Percentiles rank a stretch among this genome's conserved stretches.
Evolutionary conservation across 2,797 vertebrate genomes (phyloP).

Genomic region (Chiroxiphia lanceolata): DNA sequence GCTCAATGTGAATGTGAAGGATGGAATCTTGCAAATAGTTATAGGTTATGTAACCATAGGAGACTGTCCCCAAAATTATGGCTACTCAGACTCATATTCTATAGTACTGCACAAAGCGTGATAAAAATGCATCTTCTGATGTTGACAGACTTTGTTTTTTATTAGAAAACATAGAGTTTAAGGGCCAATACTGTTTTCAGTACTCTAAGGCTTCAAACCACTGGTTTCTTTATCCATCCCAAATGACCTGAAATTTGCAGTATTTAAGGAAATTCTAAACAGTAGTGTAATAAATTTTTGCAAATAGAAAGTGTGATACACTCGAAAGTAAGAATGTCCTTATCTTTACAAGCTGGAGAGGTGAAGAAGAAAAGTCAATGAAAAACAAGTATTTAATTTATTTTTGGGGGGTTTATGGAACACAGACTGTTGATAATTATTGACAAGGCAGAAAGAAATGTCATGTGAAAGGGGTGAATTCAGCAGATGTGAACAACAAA

Average conservation of each 20-base stretch:
- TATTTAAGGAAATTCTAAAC: not conserved
- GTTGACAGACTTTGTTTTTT: not conserved
- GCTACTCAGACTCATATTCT: not conserved
- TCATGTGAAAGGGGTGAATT: not conserved
- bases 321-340: not conserved
- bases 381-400: not conserved
- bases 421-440: not conserved
- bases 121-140: not conserved
- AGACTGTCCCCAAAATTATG: not conserved
- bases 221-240: not conserved
- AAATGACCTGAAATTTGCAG: not conserved
- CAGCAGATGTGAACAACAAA: not conserved
- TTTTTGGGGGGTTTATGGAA: not conserved
- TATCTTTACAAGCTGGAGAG: not conserved
- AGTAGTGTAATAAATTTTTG: not conserved
- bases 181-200: not conserved
- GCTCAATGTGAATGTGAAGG: not conserved
- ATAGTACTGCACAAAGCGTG: not conserved
- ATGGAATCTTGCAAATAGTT: not conserved
- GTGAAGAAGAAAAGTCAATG: not conserved
- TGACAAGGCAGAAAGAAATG: not conserved
- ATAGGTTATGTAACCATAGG: rapidly evolving
- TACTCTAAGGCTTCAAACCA: not conserved
- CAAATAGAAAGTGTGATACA: not conserved
- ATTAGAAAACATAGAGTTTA: not conserved